Evolutionary conservation across 2,797 vertebrate genomes (phyloP), one percentile per base, ranked within the genome.

Genomic region (Cebuella pygmaea): DNA sequence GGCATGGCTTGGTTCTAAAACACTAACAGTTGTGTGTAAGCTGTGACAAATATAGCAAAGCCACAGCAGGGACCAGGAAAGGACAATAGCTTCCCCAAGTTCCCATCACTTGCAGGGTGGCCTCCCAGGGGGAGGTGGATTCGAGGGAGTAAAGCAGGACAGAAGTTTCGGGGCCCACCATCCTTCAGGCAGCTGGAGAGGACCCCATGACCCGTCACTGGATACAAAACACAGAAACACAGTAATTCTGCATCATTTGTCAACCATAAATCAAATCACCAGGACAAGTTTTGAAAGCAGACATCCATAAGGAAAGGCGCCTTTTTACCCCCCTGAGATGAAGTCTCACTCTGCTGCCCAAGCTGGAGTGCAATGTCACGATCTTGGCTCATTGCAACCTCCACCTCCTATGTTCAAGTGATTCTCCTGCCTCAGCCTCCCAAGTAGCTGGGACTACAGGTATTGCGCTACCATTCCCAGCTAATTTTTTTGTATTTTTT

Each of bases 161-260:
- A 80, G 20, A 2, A 0, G 27, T 12, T 6, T 20, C 0, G 55
- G 33, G 22, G 1, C 10, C 26, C n/a, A 5, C 13, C 2, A 0
- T 41, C 44, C 46, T 61, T 24, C 15, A 12, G 17, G 64, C 26
- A 9, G 41, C 52, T 13, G 39, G 19, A 82, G 78, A 55, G 10
- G 70, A 22, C 6, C 39, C 55, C 9, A 5, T 0, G 7, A 41
- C 22, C 33, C 36, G 30, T 48, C 8, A 79, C 89, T 86, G 70
- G 39, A 70, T 44, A 64, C 13, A 70, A 50, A 78, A 52, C 27
- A 89, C 22, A 55, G 24, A 57, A 78, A 52, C 27, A 89, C 22
- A 55, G 24, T 3, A 0, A 72, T 1, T 12, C 11, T 1, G 5
- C 7, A 20, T 48, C 44, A 86, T 1, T n/a, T 2, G 12, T 27